A percentile compares a stretch with the other conserved stretches of the same genome.
Conservation (phyloP, 2,113 vertebrate genomes). For the Corydoras maculifer region DNA sequence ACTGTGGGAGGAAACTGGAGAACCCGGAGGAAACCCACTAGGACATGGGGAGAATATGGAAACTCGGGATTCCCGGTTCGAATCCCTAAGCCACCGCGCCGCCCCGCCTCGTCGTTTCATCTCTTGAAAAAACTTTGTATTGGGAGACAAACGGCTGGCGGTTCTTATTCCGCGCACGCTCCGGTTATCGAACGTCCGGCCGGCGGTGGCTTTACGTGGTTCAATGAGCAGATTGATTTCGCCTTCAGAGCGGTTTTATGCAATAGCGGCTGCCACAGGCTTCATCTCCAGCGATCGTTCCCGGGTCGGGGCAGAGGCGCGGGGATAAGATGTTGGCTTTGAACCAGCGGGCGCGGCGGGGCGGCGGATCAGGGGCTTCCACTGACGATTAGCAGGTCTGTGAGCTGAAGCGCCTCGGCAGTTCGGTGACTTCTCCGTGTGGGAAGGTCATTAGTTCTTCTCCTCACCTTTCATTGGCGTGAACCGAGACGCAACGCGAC, state of each 20-base stretch:
- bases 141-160: no score
- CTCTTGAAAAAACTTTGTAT: no score
- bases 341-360: not conserved
- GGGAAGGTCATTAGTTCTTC: not conserved
- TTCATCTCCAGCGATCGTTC: constrained; percentile 41
- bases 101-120: no score
- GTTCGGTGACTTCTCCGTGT: not conserved
- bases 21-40: no score
- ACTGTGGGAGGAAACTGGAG: no score
- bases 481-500: not conserved
- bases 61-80: no score
- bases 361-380: constrained; percentile 4
- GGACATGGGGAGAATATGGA: no score
- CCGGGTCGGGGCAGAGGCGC: constrained; percentile 1
- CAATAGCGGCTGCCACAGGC: constrained; percentile 36
- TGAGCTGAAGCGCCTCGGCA: not conserved
- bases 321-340: not conserved
- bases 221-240: constrained; percentile 39
- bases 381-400: constrained; percentile 9
- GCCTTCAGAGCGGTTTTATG: constrained; percentile 38
- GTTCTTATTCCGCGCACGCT: constrained; percentile 41
- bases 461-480: not conserved
- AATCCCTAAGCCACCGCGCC: no score
- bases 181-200: constrained; percentile 37
- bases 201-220: constrained; percentile 26